These are phyloP conservation scores for Archegozetes longisetosus DNA, from an alignment of 1,140 invertebrate species.

Conservation along the genomic window DNA sequence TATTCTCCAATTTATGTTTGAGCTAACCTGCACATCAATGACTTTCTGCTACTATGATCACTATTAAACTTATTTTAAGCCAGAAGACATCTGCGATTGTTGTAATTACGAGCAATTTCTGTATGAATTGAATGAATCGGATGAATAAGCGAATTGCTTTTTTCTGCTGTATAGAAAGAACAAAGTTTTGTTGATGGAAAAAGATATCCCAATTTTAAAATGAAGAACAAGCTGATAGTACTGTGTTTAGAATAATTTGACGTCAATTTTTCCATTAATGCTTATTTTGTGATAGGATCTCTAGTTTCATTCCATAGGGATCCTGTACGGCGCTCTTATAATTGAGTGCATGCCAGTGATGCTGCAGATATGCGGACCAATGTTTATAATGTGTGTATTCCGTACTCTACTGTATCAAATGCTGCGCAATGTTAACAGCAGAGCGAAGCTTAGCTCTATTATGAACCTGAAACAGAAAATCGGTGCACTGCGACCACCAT, in stretches of 20 bases:
- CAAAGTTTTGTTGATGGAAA: background rate
- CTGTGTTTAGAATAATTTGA: background rate
- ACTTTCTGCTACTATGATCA: background rate
- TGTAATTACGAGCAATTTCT: background rate
- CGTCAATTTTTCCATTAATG: background rate
- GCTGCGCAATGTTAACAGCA: background rate
- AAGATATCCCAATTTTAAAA: background rate
- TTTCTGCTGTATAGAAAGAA: background rate
- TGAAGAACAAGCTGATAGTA: background rate
- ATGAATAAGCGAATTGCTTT: background rate
- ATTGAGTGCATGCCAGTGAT: background rate
- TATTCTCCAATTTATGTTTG: too few relatives aligned
- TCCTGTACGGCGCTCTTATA: background rate
- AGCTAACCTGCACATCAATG: background rate
- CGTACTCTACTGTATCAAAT: too few relatives aligned
- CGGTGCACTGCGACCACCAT: background rate
- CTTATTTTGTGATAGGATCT: background rate
- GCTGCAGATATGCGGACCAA: background rate
- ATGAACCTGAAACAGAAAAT: background rate
- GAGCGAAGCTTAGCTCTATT: too few relatives aligned
- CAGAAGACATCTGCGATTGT: background rate
- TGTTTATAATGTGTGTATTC: too few relatives aligned
- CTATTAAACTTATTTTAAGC: background rate
- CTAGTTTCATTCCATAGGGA: background rate
- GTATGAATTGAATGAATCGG: background rate